Conservation (phyloP, 2,797 vertebrate species). For the Rhabdophis nuchalis region DNA sequence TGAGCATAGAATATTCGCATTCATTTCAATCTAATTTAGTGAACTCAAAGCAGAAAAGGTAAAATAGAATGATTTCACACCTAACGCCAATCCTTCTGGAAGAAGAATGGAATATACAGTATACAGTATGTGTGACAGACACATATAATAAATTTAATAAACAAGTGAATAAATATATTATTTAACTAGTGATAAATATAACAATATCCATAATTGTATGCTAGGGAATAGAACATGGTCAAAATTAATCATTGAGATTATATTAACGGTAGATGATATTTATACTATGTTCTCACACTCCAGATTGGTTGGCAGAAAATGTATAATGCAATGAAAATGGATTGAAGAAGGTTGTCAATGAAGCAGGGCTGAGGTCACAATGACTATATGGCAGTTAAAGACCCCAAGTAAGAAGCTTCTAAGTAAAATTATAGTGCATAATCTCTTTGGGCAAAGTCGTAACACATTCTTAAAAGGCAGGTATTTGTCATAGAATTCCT, state of each 20-base stretch:
- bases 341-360: background rate
- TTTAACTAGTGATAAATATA: background rate
- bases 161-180: background rate
- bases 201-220: background rate
- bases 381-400: background rate
- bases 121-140: background rate
- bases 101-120: background rate
- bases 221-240: background rate
- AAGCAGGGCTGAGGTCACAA: background rate
- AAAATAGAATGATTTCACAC: background rate
- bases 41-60: background rate
- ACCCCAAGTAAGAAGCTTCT: background rate
- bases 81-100: background rate
- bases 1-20: background rate
- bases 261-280: background rate
- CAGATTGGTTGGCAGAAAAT: background rate
- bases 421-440: background rate
- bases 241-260: background rate
- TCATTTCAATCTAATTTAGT: background rate
- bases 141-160: background rate
- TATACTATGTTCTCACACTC: background rate
- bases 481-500: background rate
- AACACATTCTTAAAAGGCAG: background rate
- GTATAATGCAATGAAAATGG: background rate
- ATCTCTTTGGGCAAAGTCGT: background rate